Percentiles rank a stretch among this genome's conserved stretches.
These are phyloP conservation scores for Rutpela maculata DNA, from an alignment of 2,888 invertebrate genomes.

Conservation along the genomic window DNA sequence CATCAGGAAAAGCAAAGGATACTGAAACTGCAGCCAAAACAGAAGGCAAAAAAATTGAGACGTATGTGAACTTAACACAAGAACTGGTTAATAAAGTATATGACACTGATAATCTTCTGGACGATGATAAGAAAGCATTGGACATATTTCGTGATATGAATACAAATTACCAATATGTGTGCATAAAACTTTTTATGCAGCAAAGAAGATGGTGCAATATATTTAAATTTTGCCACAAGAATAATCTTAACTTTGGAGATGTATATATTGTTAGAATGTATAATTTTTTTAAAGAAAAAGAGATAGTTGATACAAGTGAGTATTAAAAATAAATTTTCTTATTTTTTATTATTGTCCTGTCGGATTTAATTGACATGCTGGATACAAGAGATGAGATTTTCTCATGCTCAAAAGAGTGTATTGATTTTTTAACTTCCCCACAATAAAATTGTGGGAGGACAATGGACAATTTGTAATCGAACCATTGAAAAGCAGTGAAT, in stretches of 20 bases:
- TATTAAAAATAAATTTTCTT: conserved; percentile 1
- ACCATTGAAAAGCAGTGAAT: too few species aligned
- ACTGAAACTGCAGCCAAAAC: too few species aligned
- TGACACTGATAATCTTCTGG: conserved; percentile 44
- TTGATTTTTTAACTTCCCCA: too few species aligned
- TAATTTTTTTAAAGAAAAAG: conserved; percentile 51
- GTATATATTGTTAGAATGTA: conserved; percentile 57
- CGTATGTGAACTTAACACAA: not conserved
- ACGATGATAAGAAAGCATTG: conserved; percentile 38
- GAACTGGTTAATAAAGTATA: conserved; percentile 36
- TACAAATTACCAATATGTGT: conserved; percentile 56
- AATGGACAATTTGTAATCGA: too few species aligned
- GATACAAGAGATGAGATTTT: too few species aligned
- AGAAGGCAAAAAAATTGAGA: not conserved
- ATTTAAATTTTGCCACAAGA: conserved; percentile 56
- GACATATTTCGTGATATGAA: conserved; percentile 50
- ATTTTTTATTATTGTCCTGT: not conserved
- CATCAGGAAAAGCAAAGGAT: not conserved
- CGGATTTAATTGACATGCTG: not conserved
- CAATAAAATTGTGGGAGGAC: too few species aligned
- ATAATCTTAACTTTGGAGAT: conserved; percentile 51
- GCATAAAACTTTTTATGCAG: conserved; percentile 60
- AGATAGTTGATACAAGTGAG: conserved; percentile 60
- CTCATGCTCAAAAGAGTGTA: too few species aligned
- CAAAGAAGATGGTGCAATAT: conserved; percentile 61